Percentiles rank a stretch among this genome's conserved stretches.
Evolutionary conservation across 2,888 invertebrate genomes (phyloP).

Genomic region (Sepioteuthis lessoniana): DNA sequence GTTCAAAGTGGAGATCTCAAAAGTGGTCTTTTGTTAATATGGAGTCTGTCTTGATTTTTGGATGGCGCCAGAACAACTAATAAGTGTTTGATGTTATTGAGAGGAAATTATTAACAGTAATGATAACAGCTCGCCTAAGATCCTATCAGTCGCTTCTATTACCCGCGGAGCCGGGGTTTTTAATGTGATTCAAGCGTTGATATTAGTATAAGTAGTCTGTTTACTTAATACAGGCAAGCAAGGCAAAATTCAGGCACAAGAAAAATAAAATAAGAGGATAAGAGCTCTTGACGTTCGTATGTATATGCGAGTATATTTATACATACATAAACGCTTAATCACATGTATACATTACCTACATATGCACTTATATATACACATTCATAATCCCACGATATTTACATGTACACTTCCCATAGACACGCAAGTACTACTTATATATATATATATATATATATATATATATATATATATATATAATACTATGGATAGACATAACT

Average conservation of each 20-base stretch:
- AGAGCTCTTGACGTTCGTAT: not conserved
- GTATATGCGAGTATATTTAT: not conserved
- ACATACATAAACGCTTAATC: not conserved
- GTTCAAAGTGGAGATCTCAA: not conserved
- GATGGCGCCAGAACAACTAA: not conserved
- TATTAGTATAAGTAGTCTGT: conserved; percentile 11
- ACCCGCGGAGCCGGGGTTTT: not conserved
- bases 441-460: not conserved
- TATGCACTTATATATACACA: not conserved
- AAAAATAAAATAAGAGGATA: not conserved
- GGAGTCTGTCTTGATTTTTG: not conserved
- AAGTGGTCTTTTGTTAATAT: conserved; percentile 8
- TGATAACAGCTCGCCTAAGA: conserved; percentile 5
- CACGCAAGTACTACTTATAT: not conserved
- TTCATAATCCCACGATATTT: not conserved
- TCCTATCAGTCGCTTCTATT: not conserved
- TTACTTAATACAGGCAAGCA: not conserved
- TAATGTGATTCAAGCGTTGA: conserved; percentile 33
- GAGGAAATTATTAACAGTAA: conserved; percentile 33
- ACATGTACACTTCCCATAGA: not conserved
- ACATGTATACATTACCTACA: not conserved
- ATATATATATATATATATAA: not conserved
- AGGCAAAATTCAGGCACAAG: not conserved
- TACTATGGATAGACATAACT: no score
- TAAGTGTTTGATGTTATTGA: conserved; percentile 33